Evolutionary conservation across 2,888 invertebrate genomes (phyloP).

Genomic region (Spodoptera littoralis): DNA sequence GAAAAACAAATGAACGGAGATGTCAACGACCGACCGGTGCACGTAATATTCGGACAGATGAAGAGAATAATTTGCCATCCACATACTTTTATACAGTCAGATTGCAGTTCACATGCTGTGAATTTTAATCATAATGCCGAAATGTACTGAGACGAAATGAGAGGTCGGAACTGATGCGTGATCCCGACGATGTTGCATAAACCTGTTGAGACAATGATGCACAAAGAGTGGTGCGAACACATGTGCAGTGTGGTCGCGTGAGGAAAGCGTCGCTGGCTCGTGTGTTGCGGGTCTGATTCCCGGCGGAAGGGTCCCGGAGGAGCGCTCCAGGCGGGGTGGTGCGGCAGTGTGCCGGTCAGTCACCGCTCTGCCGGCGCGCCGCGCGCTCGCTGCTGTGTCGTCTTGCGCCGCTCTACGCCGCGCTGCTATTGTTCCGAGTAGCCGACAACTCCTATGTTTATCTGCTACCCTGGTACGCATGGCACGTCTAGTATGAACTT

Average conservation of each 20-base stretch:
- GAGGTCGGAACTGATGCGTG: constrained; percentile 41
- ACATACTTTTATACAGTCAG: constrained; percentile 51
- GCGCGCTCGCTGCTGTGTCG: constrained; percentile 77
- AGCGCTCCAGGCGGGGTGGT: constrained; percentile 81
- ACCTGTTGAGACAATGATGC: constrained; percentile 64
- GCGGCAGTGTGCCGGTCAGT: constrained; percentile 88
- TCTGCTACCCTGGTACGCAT: constrained; percentile 76
- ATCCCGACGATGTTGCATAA: constrained; percentile 51
- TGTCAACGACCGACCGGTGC: constrained; percentile 55
- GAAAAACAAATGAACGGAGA: constrained; percentile 48
- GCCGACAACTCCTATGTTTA: constrained; percentile 75
- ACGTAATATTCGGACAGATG: constrained; percentile 55
- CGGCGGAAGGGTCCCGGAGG: constrained; percentile 86
- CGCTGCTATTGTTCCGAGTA: constrained; percentile 72
- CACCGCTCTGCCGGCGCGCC: constrained; percentile 86
- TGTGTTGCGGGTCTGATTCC: constrained; percentile 77
- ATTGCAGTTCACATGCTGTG: constrained; percentile 50
- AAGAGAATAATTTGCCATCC: constrained; percentile 47
- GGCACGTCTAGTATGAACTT: constrained; percentile 76
- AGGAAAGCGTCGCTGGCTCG: constrained; percentile 62
- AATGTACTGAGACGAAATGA: constrained; percentile 39
- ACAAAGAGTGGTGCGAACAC: constrained; percentile 65
- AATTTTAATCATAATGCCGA: constrained; percentile 54
- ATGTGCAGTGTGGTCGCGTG: constrained; percentile 70
- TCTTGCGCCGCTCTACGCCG: constrained; percentile 63